Base-by-base conservation (phyloP, 2,113 vertebrate species). In the Xenopus borealis region DNA sequence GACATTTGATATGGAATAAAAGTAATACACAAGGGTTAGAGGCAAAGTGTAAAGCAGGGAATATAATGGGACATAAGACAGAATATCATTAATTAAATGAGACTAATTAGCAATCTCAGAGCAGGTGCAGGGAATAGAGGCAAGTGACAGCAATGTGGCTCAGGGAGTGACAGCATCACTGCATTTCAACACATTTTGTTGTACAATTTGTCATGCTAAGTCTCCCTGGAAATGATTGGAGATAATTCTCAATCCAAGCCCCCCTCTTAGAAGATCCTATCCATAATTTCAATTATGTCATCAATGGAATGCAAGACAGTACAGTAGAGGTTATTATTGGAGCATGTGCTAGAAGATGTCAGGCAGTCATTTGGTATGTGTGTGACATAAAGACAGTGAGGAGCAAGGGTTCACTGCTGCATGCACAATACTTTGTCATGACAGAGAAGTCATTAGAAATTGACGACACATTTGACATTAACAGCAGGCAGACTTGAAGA, bases 81-180 rank as follows among this genome's bases (percentile, higher is more conserved):
- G 92, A 88, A 93, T 93, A 93, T 93, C 86, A 92, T 94, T 93
- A 96, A 95, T 93, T 92, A 94, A 92, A 93, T 89, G 87, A 89
- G 90, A 93, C 93, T 95, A 95, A 95, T 95, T 94, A 94, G 92
- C 88, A 92, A 94, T 88, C 91, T 89, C 93, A 94, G 93, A 93
- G 91, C 93, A 94, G 90, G 91, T 93, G 93, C 89, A 87, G 90
- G 84, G 88, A 91, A 92, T 90, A 86, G 89, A 88, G 89, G 82
- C 72, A 83, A 83, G 88, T 94, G 93, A 93, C 92, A 93, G 91
- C 88, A 85, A 85, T 90, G 90, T 70, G 74, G 33, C 74, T 77
- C 59, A 20, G 91, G 87, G 91, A 88, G 86, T 75, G 81, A 80
- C 72, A 77, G 83, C 71, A 80, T 78, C 69, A 67, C 71, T 82